phyloP scores from a whole-genome alignment of 2,888 invertebrate species.

The Plagodis pulveraria region DNA sequence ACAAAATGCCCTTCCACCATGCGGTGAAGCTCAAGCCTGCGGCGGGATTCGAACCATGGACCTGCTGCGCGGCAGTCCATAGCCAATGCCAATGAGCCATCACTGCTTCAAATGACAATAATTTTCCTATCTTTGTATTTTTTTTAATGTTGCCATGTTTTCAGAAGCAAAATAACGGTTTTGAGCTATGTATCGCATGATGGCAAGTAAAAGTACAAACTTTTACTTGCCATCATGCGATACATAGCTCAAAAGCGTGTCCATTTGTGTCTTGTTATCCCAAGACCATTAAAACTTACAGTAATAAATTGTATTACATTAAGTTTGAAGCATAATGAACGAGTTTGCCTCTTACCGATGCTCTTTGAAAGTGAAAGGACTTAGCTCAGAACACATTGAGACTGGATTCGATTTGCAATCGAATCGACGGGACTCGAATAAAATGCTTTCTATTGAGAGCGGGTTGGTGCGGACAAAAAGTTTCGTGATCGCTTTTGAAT shows the following conservation, averaged over 20 bases:
- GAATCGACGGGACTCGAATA: conserved; percentile 44
- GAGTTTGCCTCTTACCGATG: conserved; percentile 24
- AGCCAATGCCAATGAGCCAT: no score
- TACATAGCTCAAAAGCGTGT: background rate
- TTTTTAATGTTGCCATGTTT: no score
- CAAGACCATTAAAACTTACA: conserved; percentile 21
- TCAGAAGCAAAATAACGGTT: no score
- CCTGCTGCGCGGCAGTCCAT: no score
- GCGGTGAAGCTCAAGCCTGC: no score
- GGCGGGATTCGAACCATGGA: no score
- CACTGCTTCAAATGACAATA: no score
- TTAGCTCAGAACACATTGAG: conserved; percentile 38
- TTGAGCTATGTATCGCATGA: no score
- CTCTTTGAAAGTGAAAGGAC: conserved; percentile 66
- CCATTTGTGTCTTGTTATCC: conserved; percentile 1
- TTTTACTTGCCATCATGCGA: no score
- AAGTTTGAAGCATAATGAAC: conserved; percentile 28
- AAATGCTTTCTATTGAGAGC: conserved; percentile 49
- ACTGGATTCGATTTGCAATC: conserved; percentile 51
- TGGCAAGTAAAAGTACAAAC: no score
- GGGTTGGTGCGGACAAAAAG: conserved; percentile 44
- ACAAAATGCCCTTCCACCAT: no score
- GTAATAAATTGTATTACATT: conserved; percentile 39
- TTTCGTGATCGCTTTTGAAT: conserved; percentile 47
- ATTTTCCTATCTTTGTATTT: no score